phyloP scores from a whole-genome alignment of 1,140 invertebrate species.

The Phymorhynchus buccinoides region DNA sequence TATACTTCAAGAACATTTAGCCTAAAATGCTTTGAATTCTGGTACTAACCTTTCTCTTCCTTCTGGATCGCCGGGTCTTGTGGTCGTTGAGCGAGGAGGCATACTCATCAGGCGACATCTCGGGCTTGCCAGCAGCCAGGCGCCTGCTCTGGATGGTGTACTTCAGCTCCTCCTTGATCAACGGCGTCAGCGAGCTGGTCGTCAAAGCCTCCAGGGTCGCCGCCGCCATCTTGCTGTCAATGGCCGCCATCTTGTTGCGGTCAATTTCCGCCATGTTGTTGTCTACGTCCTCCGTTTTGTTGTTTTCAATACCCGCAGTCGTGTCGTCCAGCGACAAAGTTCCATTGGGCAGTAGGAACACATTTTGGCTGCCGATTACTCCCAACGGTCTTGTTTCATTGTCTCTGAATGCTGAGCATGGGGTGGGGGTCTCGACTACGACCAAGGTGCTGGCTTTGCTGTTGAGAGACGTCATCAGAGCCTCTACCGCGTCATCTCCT shows the following conservation, averaged over 20 bases:
- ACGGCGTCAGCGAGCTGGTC: slow-evolving; percentile 85
- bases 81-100: not conserved
- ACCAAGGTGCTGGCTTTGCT: not conserved
- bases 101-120: slow-evolving; percentile 40
- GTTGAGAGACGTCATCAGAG: not conserved
- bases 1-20: too few species aligned
- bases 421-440: not conserved
- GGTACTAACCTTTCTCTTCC: not conserved
- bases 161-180: slow-evolving; percentile 94
- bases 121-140: slow-evolving; percentile 73
- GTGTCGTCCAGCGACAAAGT: not conserved
- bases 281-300: not conserved
- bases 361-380: too few species aligned
- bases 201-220: slow-evolving; percentile 49
- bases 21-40: too few species aligned
- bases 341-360: too few species aligned
- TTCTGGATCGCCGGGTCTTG: not conserved
- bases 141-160: slow-evolving; percentile 90
- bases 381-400: too few species aligned
- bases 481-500: not conserved
- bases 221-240: slow-evolving; percentile 45
- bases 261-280: not conserved
- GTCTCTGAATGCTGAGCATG: too few species aligned
- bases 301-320: not conserved
- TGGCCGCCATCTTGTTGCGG: too few species aligned